Evolutionary conservation across 2,113 vertebrate species (phyloP).

Genomic region (Entomyzon cyanotis): DNA sequence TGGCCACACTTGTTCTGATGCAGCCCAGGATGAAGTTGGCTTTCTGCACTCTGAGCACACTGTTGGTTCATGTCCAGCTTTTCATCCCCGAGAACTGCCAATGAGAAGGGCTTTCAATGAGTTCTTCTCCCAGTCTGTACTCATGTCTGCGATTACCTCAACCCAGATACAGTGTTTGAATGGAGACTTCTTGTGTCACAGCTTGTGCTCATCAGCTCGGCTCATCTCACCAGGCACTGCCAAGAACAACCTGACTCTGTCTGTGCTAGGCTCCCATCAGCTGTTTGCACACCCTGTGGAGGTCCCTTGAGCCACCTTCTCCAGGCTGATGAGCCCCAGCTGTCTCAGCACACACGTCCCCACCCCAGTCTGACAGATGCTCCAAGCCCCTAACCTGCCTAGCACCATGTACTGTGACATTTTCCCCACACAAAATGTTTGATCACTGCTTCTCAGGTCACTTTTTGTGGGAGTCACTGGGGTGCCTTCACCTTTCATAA

Average conservation of each 20-base stretch:
- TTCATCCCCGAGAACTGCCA: neutral
- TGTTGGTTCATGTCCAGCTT: neutral
- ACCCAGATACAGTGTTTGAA: neutral
- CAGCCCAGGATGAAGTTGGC: neutral
- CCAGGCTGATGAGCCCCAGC: neutral
- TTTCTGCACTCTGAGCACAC: neutral
- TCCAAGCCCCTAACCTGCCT: neutral
- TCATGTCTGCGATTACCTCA: neutral
- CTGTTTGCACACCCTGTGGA: neutral
- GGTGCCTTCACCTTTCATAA: neutral
- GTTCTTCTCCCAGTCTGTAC: neutral
- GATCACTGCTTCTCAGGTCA: neutral
- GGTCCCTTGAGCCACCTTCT: neutral
- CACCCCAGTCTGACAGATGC: too few relatives aligned
- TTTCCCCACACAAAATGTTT: neutral
- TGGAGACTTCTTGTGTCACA: neutral
- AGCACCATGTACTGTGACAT: neutral
- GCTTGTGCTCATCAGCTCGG: neutral
- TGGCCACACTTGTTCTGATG: neutral
- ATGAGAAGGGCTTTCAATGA: fast-evolving
- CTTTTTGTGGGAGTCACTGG: neutral
- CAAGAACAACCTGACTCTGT: neutral
- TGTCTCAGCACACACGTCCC: neutral
- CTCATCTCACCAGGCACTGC: fast-evolving
- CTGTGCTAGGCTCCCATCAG: fast-evolving